These are phyloP conservation scores for Noctua janthe DNA, from an alignment of 2,888 invertebrate species.

Conservation along the genomic window DNA sequence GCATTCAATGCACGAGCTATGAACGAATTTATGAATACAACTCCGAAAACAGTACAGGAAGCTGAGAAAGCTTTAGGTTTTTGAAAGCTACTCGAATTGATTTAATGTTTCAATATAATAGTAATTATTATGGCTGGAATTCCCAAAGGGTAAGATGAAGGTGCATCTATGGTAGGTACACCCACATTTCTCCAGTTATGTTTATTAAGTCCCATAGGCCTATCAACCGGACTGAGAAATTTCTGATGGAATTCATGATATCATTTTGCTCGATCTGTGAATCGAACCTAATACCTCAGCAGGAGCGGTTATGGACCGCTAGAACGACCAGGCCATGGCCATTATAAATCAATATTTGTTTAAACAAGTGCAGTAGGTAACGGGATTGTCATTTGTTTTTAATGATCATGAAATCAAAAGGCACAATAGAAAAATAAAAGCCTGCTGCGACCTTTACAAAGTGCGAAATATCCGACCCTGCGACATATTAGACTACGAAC, in stretches of 20 bases:
- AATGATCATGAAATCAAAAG: neutral
- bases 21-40: neutral
- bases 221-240: neutral
- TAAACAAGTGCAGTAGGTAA: neutral
- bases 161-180: neutral
- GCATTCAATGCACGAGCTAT: neutral
- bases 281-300: neutral
- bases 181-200: neutral
- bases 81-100: neutral
- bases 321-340: neutral
- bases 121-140: neutral
- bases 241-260: neutral
- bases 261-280: neutral
- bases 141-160: neutral
- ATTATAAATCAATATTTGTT: neutral
- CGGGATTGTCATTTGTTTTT: neutral
- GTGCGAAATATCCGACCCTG: slow-evolving; percentile 30
- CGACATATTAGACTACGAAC: slow-evolving; percentile 41
- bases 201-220: neutral
- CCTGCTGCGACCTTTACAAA: slow-evolving; percentile 1
- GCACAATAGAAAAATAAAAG: slow-evolving; percentile 13
- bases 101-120: neutral
- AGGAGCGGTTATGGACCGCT: too few relatives aligned
- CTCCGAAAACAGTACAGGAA: neutral
- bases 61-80: neutral